Evolutionary conservation across 2,797 vertebrate species (phyloP).

Genomic region (Rhincodon typus): DNA sequence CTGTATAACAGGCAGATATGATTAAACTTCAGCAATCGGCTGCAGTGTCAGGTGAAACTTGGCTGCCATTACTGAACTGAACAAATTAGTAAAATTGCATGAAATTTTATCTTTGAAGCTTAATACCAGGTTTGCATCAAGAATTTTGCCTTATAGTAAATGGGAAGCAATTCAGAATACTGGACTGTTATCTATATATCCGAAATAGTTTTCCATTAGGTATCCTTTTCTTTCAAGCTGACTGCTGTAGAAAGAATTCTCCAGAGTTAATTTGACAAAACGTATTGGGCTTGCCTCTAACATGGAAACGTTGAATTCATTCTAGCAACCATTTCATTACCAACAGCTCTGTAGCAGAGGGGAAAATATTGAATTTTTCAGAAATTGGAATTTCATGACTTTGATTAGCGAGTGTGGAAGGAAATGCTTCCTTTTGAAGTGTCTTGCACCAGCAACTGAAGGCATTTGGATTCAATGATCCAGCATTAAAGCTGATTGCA

Average conservation of each 20-base stretch:
- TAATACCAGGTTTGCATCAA: not conserved
- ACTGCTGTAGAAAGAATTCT: not conserved
- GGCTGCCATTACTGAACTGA: not conserved
- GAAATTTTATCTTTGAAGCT: not conserved
- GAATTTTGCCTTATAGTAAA: not conserved
- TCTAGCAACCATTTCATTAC: not conserved
- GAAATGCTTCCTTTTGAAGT: not conserved
- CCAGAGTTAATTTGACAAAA: not conserved
- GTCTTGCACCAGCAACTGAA: not conserved
- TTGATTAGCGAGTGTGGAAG: not conserved
- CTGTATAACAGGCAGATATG: not conserved
- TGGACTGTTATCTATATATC: not conserved
- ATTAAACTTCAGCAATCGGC: not conserved
- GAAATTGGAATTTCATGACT: not conserved
- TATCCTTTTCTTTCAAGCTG: not conserved
- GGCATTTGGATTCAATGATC: not conserved
- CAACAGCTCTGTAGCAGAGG: not conserved
- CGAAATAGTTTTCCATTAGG: not conserved
- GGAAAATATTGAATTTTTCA: not conserved
- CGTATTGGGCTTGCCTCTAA: not conserved
- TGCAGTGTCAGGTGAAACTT: not conserved
- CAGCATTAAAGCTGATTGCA: not conserved
- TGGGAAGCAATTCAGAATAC: not conserved
- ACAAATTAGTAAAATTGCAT: not conserved
- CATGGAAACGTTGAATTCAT: not conserved